phyloP scores from a whole-genome alignment of 2,888 invertebrate species.

The Ischnus inquisitorius region DNA sequence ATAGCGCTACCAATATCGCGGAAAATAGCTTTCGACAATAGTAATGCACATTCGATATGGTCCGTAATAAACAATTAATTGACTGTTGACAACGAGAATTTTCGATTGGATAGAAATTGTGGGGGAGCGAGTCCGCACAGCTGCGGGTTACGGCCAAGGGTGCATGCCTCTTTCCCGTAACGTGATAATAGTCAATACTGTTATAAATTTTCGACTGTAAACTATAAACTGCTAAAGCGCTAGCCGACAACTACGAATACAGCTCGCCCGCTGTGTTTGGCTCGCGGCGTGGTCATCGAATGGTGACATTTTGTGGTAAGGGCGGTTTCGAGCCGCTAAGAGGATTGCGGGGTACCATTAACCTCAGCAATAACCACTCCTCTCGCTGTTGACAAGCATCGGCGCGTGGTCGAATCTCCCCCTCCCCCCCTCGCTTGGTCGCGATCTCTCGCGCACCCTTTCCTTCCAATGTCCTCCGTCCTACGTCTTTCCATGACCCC shows the following conservation, averaged over 20 bases:
- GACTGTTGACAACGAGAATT: too few species aligned
- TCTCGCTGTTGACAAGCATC: constrained; percentile 64
- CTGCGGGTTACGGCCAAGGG: too few species aligned
- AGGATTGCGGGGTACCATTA: constrained; percentile 77
- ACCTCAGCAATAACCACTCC: constrained; percentile 73
- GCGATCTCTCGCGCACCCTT: constrained; percentile 36
- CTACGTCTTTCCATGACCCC: background rate
- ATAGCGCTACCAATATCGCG: too few species aligned
- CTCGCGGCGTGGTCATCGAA: constrained; percentile 70
- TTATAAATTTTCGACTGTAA: constrained; percentile 41
- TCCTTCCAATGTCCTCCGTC: background rate
- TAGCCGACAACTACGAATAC: constrained; percentile 11
- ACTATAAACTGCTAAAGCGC: constrained; percentile 41
- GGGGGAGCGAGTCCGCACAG: too few species aligned
- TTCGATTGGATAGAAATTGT: too few species aligned
- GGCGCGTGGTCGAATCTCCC: constrained; percentile 40
- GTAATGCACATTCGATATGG: too few species aligned
- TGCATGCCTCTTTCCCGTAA: background rate
- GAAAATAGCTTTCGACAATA: too few species aligned
- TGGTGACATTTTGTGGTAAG: constrained; percentile 74
- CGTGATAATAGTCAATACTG: constrained; percentile 44
- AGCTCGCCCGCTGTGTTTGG: constrained; percentile 42
- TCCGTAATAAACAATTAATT: too few species aligned
- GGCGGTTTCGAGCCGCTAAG: constrained; percentile 73
- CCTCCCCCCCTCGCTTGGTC: constrained; percentile 18